A percentile compares a stretch with the other conserved stretches of the same genome.
Conservation (phyloP, 35 echinoderm and acorn worm species). For the Heliocidaris erythrogramma region DNA sequence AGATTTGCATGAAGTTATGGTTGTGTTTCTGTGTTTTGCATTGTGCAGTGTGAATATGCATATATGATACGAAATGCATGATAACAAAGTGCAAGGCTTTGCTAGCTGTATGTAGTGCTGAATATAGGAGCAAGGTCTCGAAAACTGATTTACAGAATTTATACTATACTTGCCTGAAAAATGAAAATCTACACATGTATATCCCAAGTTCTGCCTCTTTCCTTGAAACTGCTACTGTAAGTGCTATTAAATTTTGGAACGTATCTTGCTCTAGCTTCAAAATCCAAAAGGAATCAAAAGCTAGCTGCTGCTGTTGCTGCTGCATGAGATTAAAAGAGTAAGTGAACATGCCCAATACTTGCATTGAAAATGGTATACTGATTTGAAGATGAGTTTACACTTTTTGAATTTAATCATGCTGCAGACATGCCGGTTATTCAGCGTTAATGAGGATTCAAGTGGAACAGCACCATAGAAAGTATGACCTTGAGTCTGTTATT, state of each 20-base stretch:
- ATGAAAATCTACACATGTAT: background rate
- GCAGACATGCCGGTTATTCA: constrained; percentile 39
- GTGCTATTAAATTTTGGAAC: too few relatives aligned
- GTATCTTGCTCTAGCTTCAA: background rate
- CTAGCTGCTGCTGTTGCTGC: background rate
- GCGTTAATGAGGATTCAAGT: constrained; percentile 34
- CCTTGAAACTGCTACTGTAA: too few relatives aligned
- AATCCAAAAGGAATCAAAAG: background rate
- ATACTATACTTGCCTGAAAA: background rate
- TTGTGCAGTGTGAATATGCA: background rate
- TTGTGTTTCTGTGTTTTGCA: background rate
- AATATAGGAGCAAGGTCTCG: background rate
- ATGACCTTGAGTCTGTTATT: background rate
- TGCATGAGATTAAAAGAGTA: background rate
- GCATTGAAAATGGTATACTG: background rate
- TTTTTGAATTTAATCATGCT: constrained; percentile 9
- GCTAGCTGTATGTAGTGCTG: background rate
- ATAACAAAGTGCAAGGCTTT: background rate
- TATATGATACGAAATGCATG: background rate
- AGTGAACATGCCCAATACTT: background rate
- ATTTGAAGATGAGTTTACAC: background rate
- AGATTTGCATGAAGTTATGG: background rate
- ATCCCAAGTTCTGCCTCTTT: background rate
- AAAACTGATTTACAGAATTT: background rate
- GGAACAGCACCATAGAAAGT: constrained; percentile 40